Conservation (phyloP, 2,888 invertebrate species). For the Argynnis bischoffii region DNA sequence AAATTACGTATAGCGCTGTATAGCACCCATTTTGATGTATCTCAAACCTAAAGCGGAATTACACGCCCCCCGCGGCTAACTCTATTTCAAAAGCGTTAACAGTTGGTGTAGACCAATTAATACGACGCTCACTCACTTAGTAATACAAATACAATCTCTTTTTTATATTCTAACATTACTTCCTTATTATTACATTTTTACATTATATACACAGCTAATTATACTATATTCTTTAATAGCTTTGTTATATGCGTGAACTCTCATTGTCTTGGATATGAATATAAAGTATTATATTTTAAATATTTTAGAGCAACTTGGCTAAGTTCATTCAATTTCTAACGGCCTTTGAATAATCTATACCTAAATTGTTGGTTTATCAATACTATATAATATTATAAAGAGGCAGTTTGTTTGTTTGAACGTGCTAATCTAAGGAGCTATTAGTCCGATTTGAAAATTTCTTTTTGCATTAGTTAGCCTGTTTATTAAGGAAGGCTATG, state of each 20-base stretch:
- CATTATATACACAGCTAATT: slow-evolving; percentile 77
- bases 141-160: slow-evolving; percentile 74
- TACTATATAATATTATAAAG: too few species aligned
- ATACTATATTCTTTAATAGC: slow-evolving; percentile 71
- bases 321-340: too few species aligned
- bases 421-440: too few species aligned
- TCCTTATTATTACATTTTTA: slow-evolving; percentile 74
- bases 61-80: slow-evolving; percentile 2
- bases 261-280: slow-evolving; percentile 57
- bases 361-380: too few species aligned
- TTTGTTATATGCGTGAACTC: slow-evolving; percentile 65
- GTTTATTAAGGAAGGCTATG: too few species aligned
- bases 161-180: slow-evolving; percentile 74
- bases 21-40: background rate
- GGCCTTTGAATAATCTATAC: too few species aligned
- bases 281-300: too few species aligned
- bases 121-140: slow-evolving; percentile 68
- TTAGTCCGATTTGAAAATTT: too few species aligned
- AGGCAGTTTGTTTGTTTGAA: too few species aligned
- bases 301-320: too few species aligned
- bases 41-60: background rate
- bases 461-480: too few species aligned
- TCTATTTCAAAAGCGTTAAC: slow-evolving; percentile 41
- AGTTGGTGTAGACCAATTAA: slow-evolving; percentile 69
- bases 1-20: background rate